Percentiles rank a stretch among this genome's conserved stretches.
phyloP scores from a whole-genome alignment of 2,888 invertebrate species.

The Nymphalis urticae region DNA sequence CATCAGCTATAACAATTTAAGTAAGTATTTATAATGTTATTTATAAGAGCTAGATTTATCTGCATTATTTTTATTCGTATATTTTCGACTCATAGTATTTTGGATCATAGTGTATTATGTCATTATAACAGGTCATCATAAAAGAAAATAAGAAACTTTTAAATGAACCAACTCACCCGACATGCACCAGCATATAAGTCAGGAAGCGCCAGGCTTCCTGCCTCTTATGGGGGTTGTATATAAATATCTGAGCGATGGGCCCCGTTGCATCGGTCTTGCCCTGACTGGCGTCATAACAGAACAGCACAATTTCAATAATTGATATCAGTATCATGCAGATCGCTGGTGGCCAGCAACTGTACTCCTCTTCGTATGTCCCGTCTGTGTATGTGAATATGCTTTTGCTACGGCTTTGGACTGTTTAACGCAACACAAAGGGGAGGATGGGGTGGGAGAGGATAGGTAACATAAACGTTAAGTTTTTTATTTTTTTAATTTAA shows the following conservation, averaged over 20 bases:
- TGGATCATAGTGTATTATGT: not conserved
- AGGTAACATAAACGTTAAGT: conserved; percentile 13
- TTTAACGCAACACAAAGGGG: conserved; percentile 57
- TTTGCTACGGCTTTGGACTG: conserved; percentile 62
- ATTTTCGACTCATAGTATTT: not conserved
- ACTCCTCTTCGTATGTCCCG: conserved; percentile 94
- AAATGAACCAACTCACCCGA: conserved; percentile 84
- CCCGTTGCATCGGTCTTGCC: conserved; percentile 83
- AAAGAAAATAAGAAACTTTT: not conserved
- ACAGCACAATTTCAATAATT: conserved; percentile 90
- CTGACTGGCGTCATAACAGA: conserved; percentile 78
- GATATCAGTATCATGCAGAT: conserved; percentile 95
- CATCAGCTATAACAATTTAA: not conserved
- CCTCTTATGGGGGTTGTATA: conserved; percentile 93
- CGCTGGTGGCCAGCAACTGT: conserved; percentile 95
- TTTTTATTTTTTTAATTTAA: conserved; percentile 7
- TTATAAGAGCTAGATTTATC: no score
- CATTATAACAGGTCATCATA: not conserved
- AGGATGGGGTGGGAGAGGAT: conserved; percentile 31
- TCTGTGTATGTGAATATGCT: conserved; percentile 80
- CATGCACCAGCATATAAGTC: conserved; percentile 98
- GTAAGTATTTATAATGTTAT: not conserved
- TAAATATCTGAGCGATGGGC: conserved; percentile 89
- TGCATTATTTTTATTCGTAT: not conserved
- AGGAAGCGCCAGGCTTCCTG: conserved; percentile 96